Evolutionary conservation across 1,140 invertebrate genomes (phyloP), one percentile per base, ranked within the genome.

Genomic region (Listronotus bonariensis): DNA sequence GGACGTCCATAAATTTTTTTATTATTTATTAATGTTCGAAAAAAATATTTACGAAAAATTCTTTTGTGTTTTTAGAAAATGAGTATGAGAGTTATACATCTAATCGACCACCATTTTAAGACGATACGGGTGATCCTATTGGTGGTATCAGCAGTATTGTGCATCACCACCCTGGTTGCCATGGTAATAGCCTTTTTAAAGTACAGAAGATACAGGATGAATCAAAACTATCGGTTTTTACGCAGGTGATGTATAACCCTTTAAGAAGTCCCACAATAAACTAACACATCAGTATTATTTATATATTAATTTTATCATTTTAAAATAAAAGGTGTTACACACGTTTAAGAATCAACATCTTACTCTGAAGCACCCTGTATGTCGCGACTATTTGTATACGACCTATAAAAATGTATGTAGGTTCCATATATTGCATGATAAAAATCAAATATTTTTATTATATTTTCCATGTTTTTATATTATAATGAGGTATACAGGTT

Each of bases 201-300:
- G 31, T 73, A 67, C 45, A 58, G 57, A 51, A 72, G 64, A 52
- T 64, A 56, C 36, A 53, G 54, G 10, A 59, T 65, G 45, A 61
- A 58, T 14, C 26, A 34, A 53, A 62, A 68, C n/a, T 65, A 67
- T 51, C 56, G 48, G 1, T 71, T 71, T 51, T 31, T 40, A 55
- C 68, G 12, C 70, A 70, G 31, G 68, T 72, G n/a, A 49, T 46
- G 32, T 72, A 72, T 42, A 70, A 63, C 43, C 70, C 68, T 6
- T 17, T 72, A 17, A 53, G 45, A 34, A 59, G 40, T 20, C 36
- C 61, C 9, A 61, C 14, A 14, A 12, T 36, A 8, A 49, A 12
- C 36, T 59, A 17, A 49, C 1, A 26, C 1, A 26, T 26, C 20
- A 26, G 20, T 26, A 26, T 26, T 26, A 26, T 26, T 26, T 26